Conservation (phyloP, 2,113 vertebrate genomes). For the Channa argus region DNA sequence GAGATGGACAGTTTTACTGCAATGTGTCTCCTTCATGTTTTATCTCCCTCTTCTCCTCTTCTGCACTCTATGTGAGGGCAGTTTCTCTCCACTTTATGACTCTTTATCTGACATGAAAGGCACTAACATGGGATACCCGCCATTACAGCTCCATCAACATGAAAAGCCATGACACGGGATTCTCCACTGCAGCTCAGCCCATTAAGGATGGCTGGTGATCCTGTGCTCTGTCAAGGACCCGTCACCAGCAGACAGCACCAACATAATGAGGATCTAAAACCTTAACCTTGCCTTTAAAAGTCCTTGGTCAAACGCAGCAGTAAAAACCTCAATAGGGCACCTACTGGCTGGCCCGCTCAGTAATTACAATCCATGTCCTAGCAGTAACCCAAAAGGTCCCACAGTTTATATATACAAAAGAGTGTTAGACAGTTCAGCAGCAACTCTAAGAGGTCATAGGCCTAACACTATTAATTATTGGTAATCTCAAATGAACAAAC, state of each 20-base stretch:
- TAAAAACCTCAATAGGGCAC: slow-evolving; percentile 76
- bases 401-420: slow-evolving; percentile 76
- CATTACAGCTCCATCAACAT: slow-evolving; percentile 85
- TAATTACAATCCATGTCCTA: slow-evolving; percentile 74
- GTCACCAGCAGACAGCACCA: slow-evolving; percentile 70
- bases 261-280: slow-evolving; percentile 83
- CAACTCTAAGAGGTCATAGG: slow-evolving; percentile 53
- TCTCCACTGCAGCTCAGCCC: slow-evolving; percentile 73
- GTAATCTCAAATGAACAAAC: slow-evolving; percentile 40
- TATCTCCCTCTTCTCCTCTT: slow-evolving; percentile 86
- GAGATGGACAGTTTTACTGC: slow-evolving; percentile 89
- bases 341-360: slow-evolving; percentile 60
- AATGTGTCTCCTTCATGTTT: slow-evolving; percentile 90
- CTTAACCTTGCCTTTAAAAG: slow-evolving; percentile 80
- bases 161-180: slow-evolving; percentile 79
- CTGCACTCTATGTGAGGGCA: slow-evolving; percentile 81
- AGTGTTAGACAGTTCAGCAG: slow-evolving; percentile 55
- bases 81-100: slow-evolving; percentile 81
- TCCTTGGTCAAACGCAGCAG: slow-evolving; percentile 75
- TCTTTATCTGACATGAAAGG: slow-evolving; percentile 86
- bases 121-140: slow-evolving; percentile 79
- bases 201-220: slow-evolving; percentile 79
- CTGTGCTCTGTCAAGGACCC: slow-evolving; percentile 82
- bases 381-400: slow-evolving; percentile 69
- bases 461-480: slow-evolving; percentile 25